These are phyloP conservation scores for Pachycephus smyrnensis DNA, from an alignment of 2,888 invertebrate genomes.

Conservation along the genomic window DNA sequence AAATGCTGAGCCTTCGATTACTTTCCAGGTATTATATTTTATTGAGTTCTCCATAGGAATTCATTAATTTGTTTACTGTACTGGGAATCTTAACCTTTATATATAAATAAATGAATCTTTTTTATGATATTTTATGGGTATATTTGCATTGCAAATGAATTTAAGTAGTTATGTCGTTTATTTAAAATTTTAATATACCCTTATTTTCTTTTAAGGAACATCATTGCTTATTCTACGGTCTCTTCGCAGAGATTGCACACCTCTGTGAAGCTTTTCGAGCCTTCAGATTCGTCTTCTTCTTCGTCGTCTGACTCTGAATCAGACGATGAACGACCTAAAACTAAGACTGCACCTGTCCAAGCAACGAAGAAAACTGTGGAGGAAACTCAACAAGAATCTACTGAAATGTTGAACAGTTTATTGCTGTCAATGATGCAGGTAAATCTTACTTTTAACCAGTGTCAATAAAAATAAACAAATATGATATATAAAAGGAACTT, in stretches of 20 bases:
- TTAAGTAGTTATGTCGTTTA: not conserved
- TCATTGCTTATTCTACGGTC: slow-evolving; percentile 25
- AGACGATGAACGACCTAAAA: slow-evolving; percentile 12
- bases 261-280: slow-evolving; percentile 27
- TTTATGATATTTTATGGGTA: not conserved
- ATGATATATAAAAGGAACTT: not conserved
- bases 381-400: slow-evolving; percentile 31
- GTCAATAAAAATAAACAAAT: not conserved
- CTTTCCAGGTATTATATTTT: not conserved
- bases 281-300: slow-evolving; percentile 33
- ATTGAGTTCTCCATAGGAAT: not conserved
- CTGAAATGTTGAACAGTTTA: slow-evolving; percentile 32
- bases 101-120: not conserved
- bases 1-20: not conserved
- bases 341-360: not conserved
- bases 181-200: not conserved
- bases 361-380: slow-evolving; percentile 9
- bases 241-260: slow-evolving; percentile 33
- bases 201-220: slow-evolving; percentile 31
- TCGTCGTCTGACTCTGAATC: slow-evolving; percentile 43
- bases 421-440: slow-evolving; percentile 28
- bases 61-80: not conserved
- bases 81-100: not conserved
- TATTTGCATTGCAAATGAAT: not conserved
- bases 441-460: not conserved